phyloP scores from a whole-genome alignment of 2,797 vertebrate genomes.

The Malurus leucopterus region DNA sequence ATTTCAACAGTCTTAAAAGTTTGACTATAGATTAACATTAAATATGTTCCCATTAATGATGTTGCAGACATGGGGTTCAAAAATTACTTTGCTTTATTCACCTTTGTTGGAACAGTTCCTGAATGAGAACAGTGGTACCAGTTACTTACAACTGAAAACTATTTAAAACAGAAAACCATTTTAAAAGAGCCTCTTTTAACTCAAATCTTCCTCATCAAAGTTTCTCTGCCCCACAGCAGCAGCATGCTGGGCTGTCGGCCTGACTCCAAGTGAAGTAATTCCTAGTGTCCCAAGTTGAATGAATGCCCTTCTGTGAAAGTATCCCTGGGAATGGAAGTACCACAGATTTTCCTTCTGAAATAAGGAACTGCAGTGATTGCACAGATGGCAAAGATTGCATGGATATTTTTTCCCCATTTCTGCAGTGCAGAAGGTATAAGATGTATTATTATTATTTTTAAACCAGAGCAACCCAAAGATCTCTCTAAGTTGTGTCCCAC shows the following conservation, averaged over 20 bases:
- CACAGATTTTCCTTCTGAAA: not conserved
- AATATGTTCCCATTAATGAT: not conserved
- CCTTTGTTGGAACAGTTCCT: not conserved
- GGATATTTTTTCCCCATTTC: not conserved
- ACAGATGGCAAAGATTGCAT: not conserved
- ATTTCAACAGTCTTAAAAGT: not conserved
- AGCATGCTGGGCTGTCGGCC: not conserved
- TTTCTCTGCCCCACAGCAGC: not conserved
- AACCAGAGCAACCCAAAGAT: not conserved
- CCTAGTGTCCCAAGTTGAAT: not conserved
- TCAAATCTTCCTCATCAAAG: not conserved
- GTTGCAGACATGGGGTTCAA: not conserved
- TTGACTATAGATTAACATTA: not conserved
- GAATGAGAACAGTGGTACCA: not conserved
- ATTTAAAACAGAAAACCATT: not conserved
- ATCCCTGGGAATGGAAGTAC: not conserved
- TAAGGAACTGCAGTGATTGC: not conserved
- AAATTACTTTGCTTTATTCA: not conserved
- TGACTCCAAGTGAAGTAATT: not conserved
- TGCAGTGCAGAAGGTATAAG: not conserved
- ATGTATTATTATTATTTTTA: not conserved
- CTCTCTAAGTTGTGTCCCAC: not conserved
- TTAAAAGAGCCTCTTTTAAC: not conserved
- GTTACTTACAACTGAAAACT: conserved; percentile 42
- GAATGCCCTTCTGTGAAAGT: not conserved